phyloP scores from a whole-genome alignment of 2,888 invertebrate genomes.

The Arrhopalites spinosus region DNA sequence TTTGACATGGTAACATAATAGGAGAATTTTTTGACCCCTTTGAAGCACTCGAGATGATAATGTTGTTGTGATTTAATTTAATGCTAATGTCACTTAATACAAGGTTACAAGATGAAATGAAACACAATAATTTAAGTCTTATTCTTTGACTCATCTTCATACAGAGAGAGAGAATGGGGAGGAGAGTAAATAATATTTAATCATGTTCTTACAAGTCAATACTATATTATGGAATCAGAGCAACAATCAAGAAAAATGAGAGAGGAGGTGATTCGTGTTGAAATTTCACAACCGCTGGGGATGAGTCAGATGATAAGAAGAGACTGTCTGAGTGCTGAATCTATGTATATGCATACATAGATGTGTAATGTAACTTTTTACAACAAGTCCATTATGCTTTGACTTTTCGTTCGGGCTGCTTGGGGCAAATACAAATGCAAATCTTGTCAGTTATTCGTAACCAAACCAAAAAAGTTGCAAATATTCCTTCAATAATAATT shows the following conservation, averaged over 20 bases:
- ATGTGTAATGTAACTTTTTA: too few relatives aligned
- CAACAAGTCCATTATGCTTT: too few relatives aligned
- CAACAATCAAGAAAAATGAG: neutral
- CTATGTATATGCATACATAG: too few relatives aligned
- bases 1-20: too few relatives aligned
- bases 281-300: neutral
- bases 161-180: neutral
- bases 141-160: neutral
- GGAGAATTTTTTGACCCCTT: neutral
- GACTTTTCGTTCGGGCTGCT: too few relatives aligned
- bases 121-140: neutral
- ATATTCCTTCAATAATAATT: too few relatives aligned
- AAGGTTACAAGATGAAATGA: neutral
- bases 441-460: too few relatives aligned
- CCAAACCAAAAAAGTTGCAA: too few relatives aligned
- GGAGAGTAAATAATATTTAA: neutral
- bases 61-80: constrained; percentile 13
- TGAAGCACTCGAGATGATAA: neutral
- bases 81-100: neutral
- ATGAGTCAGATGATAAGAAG: neutral
- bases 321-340: too few relatives aligned
- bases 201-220: neutral
- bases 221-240: neutral
- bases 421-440: too few relatives aligned
- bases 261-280: neutral